Base-by-base conservation (phyloP, 92 coral and sea anemone species). In the Phenganax stokvisi region DNA sequence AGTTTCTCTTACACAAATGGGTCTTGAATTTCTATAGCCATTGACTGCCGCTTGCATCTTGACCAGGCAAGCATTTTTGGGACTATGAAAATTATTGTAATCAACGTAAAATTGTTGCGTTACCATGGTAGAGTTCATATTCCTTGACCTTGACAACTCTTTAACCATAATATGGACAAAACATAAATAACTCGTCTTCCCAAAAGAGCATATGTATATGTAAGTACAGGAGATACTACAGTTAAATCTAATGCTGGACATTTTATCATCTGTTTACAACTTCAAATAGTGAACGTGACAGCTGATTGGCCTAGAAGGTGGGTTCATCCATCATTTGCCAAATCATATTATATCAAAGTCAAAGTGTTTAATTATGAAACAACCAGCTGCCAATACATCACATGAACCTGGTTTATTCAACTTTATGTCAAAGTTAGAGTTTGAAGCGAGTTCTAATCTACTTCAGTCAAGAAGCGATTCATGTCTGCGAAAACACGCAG, bases 401-500 rank as follows among this genome's bases (percentile, higher is more conserved):
- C 74, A 30, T 54, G 70, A 76, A 60, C 56, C 30, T 16, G 56
- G 51, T 51, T 15, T 89, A 2, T 89, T 89, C 76, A 80, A 80
- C 73, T 96, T 90, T 61, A 85, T 86, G 27, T 83, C 87, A 37
- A 89, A 88, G 73, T 72, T 86, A 12, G 89, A 92, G 12, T 92
- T 87, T 66, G 90, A 88, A 71, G 99, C 97, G 16, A 57, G 87
- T 17, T 77, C 90, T 74, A 88, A 87, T 65, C 89, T 96, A 15
- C 84, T 90, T n/a, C 90, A 94, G 63, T 96, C 99, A 17, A 90
- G 99, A 30, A 96, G 99, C 80, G 97, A 92, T 54, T 87, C 91
- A 58, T 92, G 86, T 83, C 77, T 96, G 25, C 72, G 83, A 79
- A 44, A 63, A 27, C 15, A 10, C n/a, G 55, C 53, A 77, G 10